phyloP scores from a whole-genome alignment of 2,113 vertebrate species.

The rat (Rattus norvegicus) region DNA sequence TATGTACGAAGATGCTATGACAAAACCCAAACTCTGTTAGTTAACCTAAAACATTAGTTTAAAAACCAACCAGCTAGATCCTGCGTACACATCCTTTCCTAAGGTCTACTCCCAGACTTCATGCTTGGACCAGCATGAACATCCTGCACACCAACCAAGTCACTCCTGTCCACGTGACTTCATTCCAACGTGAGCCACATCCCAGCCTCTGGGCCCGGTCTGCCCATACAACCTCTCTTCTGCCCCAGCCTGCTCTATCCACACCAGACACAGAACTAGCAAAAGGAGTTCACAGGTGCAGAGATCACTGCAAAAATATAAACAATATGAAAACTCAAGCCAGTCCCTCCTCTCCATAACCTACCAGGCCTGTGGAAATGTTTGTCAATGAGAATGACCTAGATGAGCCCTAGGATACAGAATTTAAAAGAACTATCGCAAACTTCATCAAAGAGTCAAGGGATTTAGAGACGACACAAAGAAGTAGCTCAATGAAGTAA shows the following conservation, averaged over 20 bases:
- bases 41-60: not conserved
- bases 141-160: not conserved
- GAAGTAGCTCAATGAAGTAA: not conserved
- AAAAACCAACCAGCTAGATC: not conserved
- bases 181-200: not conserved
- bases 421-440: not conserved
- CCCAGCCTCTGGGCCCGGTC: not conserved
- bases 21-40: not conserved
- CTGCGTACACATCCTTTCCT: not conserved
- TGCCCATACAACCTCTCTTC: not conserved
- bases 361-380: not conserved
- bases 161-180: not conserved
- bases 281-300: not conserved
- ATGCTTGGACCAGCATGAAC: not conserved
- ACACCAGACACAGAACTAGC: not conserved
- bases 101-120: not conserved
- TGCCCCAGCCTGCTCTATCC: not conserved
- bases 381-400: not conserved
- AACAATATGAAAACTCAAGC: not conserved
- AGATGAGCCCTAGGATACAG: not conserved
- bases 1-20: not conserved
- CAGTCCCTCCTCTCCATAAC: not conserved
- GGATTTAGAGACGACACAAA: not conserved
- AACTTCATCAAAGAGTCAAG: not conserved
- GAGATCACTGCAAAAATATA: not conserved